Conservation (phyloP, 2,113 vertebrate genomes). For the Paedocypris sp. region DNA sequence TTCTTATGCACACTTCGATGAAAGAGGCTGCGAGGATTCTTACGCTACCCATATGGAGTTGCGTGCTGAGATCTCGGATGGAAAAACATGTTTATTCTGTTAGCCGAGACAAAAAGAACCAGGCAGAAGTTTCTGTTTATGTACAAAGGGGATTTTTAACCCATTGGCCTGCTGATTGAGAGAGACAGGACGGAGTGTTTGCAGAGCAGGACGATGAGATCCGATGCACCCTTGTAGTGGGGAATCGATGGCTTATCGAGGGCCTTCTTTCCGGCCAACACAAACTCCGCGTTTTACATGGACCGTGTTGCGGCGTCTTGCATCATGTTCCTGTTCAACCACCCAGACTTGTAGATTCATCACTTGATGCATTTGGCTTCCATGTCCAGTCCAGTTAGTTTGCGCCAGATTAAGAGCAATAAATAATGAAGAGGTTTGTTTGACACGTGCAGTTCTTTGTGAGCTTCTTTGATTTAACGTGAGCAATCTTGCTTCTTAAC, state of each 20-base stretch:
- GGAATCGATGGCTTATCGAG: conserved; percentile 36
- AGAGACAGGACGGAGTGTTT: background rate
- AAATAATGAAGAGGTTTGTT: too few species aligned
- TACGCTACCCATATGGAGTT: background rate
- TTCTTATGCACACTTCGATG: conserved; percentile 14
- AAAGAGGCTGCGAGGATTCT: conserved; percentile 4
- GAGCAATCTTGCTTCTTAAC: background rate
- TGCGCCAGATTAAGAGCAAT: too few species aligned
- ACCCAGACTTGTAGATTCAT: conserved; percentile 26
- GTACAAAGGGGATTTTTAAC: conserved; percentile 21
- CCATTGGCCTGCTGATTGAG: conserved; percentile 9
- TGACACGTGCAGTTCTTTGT: too few species aligned
- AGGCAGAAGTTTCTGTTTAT: background rate
- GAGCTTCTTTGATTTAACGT: too few species aligned
- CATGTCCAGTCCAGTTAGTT: conserved; percentile 21
- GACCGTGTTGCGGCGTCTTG: conserved; percentile 20
- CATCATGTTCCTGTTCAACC: conserved; percentile 23
- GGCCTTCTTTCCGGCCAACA: conserved; percentile 30
- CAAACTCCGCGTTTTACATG: conserved; percentile 33
- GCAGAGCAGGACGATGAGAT: conserved; percentile 14
- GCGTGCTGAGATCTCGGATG: background rate
- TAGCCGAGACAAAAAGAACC: background rate
- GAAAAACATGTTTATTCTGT: conserved; percentile 6
- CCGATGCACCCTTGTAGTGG: conserved; percentile 20
- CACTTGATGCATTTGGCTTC: conserved; percentile 20